Evolutionary conservation across 1,140 invertebrate genomes (phyloP), one percentile per base, ranked within the genome.

Genomic region (Lordiphosa stackelbergi): DNA sequence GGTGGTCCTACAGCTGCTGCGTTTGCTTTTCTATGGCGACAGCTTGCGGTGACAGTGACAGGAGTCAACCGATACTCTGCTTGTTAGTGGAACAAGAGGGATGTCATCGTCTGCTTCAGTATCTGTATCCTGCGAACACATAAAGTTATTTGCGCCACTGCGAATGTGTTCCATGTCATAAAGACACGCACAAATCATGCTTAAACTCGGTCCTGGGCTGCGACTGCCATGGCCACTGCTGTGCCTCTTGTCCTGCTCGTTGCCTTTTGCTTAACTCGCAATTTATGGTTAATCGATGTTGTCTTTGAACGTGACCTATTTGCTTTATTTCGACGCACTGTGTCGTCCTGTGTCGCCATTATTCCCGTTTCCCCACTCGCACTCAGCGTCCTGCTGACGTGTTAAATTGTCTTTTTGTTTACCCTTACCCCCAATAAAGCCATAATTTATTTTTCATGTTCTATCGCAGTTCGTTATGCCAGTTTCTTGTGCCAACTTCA

Each of bases 231-330:
- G 16, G 46, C 55, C 55, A 8, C 34, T 53, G n/a, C 61, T 59
- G 36, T 41, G 43, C 28, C 41, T 60, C 37, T 16, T 59, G 68
- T 75, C 77, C 68, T 65, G 58, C 53, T 70, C 68, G 74, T 73
- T 71, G 66, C 71, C 84, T 81, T 85, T 79, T 85, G 81, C 81
- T 85, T 81, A 85, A 85, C 81, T 85, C 75, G 81, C 81, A 85
- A 85, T 85, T 85, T 85, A 85, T 85, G 81, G 81, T 85, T 83
- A 85, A 85, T 85, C 81, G 81, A 85, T 85, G 81, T 81, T 85
- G 81, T 85, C 75, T 73, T 81, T 85, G 75, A 85, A 85, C 81
- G 81, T 85, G 81, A 85, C 81, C 81, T 77, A 85, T 85, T 85
- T 85, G 81, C 81, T 85, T 85, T 77, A 85, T 85, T 85, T 85